Percentiles rank a stretch among this genome's conserved stretches.
Evolutionary conservation across 2,797 vertebrate genomes (phyloP).

Genomic region (Scarus forsteni): DNA sequence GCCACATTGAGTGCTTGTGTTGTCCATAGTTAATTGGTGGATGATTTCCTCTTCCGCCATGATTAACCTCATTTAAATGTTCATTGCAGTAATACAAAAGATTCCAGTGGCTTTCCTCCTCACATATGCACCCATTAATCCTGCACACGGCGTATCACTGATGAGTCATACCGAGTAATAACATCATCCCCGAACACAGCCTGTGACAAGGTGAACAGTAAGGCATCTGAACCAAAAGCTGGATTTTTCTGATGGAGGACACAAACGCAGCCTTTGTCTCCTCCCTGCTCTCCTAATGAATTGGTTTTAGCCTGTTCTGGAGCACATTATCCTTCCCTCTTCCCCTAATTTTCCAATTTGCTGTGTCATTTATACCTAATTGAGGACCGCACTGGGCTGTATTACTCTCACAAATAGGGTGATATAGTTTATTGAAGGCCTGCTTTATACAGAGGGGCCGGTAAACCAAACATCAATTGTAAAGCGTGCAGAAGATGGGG

Average conservation of each 20-base stretch:
- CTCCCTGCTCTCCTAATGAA: slow-evolving; percentile 82
- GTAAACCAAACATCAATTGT: slow-evolving; percentile 80
- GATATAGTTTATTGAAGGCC: slow-evolving; percentile 84
- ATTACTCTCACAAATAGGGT: slow-evolving; percentile 85
- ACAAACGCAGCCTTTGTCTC: slow-evolving; percentile 72
- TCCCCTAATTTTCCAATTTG: slow-evolving; percentile 90
- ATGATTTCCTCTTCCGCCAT: neutral
- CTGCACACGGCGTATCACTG: neutral
- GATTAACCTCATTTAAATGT: slow-evolving; percentile 10
- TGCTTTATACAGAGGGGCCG: slow-evolving; percentile 72
- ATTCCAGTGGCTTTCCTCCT: neutral
- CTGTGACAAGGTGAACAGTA: slow-evolving; percentile 58
- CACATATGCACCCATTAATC: slow-evolving; percentile 2
- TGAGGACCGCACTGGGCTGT: slow-evolving; percentile 81
- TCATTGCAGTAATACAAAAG: neutral
- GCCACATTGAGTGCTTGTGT: neutral
- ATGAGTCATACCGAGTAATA: slow-evolving; percentile 13
- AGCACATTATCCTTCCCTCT: slow-evolving; percentile 86
- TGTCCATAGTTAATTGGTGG: neutral
- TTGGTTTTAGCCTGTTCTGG: slow-evolving; percentile 87
- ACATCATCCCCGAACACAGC: slow-evolving; percentile 13
- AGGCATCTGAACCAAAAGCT: slow-evolving; percentile 51
- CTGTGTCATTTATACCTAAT: slow-evolving; percentile 89
- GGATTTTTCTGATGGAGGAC: slow-evolving; percentile 73
- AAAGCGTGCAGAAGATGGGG: slow-evolving; percentile 61